Percentiles rank a stretch among this genome's conserved stretches.
Conservation (phyloP, 2,797 vertebrate species). For the Sebastes kiyomatsui region DNA sequence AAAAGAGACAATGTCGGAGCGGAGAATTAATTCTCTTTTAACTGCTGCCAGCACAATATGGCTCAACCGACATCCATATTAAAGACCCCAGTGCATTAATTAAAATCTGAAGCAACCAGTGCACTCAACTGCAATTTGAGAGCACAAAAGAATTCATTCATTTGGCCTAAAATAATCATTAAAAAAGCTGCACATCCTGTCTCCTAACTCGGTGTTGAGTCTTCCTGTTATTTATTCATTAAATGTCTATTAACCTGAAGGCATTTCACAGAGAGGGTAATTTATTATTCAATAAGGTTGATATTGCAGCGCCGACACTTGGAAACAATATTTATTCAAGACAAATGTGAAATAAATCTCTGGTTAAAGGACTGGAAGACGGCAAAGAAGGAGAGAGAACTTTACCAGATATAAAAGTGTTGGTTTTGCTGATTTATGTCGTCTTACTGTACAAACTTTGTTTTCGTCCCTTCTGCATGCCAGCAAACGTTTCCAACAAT, state of each 20-base stretch:
- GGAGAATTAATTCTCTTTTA: conserved; percentile 79
- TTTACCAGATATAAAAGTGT: not conserved
- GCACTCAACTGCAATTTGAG: conserved; percentile 66
- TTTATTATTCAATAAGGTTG: conserved; percentile 67
- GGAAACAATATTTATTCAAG: conserved; percentile 53
- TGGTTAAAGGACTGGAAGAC: not conserved
- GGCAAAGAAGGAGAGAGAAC: not conserved
- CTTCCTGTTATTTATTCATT: conserved; percentile 73
- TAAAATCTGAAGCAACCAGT: conserved; percentile 71
- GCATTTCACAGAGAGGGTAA: conserved; percentile 51
- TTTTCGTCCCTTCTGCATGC: not conserved
- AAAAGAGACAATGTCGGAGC: conserved; percentile 73
- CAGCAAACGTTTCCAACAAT: conserved; percentile 17
- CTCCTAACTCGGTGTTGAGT: conserved; percentile 54
- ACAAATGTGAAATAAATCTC: conserved; percentile 56
- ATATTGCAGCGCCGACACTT: conserved; percentile 47
- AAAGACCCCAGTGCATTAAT: conserved; percentile 79
- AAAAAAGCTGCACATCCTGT: conserved; percentile 56
- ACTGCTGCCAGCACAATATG: conserved; percentile 78
- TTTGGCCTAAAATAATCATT: conserved; percentile 76
- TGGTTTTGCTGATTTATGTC: not conserved
- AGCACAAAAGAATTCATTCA: conserved; percentile 72
- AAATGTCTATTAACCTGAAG: conserved; percentile 69
- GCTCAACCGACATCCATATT: conserved; percentile 78
- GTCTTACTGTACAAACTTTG: not conserved